These are phyloP conservation scores for Peromyscus eremicus DNA, from an alignment of 2,797 vertebrate genomes.

Conservation along the genomic window DNA sequence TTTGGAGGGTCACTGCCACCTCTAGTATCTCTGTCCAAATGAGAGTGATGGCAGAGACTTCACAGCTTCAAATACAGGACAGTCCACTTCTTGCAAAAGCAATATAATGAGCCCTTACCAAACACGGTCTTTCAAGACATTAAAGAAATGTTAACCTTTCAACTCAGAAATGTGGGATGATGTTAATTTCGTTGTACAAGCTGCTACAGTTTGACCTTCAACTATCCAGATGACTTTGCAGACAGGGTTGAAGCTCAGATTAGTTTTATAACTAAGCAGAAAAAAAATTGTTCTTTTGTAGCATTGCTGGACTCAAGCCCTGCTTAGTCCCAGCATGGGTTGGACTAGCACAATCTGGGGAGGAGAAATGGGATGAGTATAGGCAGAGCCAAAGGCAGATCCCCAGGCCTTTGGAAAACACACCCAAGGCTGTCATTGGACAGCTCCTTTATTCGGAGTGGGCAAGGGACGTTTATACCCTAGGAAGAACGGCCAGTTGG, in stretches of 20 bases:
- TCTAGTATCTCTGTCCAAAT: not conserved
- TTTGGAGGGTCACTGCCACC: not conserved
- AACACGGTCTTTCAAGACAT: not conserved
- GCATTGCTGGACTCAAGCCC: not conserved
- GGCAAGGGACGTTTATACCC: not conserved
- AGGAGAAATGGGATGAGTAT: not conserved
- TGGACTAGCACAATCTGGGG: not conserved
- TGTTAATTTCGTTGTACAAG: not conserved
- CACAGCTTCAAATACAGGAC: not conserved
- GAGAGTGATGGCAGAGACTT: not conserved
- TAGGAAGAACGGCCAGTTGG: not conserved
- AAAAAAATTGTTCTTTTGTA: not conserved
- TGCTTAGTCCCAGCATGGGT: not conserved
- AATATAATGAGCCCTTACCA: not conserved
- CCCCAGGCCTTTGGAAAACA: not conserved
- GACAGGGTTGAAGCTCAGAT: not conserved
- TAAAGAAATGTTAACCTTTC: not conserved
- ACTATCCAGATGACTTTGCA: not conserved
- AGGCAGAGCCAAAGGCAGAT: not conserved
- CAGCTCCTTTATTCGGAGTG: not conserved
- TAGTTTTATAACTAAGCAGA: not conserved
- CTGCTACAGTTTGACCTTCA: not conserved
- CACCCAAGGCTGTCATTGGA: not conserved
- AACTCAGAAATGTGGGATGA: not conserved
- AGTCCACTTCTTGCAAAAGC: not conserved